Conservation (phyloP, 1,140 invertebrate genomes). For the Leptoteleia sp. region DNA sequence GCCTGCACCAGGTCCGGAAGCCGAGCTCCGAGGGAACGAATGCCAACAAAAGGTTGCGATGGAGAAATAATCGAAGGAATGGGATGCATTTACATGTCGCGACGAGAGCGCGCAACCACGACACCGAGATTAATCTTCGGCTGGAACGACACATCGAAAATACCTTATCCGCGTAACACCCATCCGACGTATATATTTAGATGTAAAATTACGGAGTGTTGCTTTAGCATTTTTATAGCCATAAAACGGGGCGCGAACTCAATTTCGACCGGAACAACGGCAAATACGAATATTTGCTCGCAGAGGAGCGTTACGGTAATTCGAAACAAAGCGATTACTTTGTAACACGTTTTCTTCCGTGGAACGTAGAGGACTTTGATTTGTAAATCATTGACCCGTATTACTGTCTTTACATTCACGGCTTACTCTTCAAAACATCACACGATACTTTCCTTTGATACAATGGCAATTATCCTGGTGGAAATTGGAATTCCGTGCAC, state of each 20-base stretch:
- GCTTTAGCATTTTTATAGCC: conserved; percentile 57
- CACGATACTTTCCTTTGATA: background rate
- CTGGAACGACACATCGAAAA: conserved; percentile 60
- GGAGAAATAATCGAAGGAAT: conserved; percentile 38
- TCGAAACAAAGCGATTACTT: conserved; percentile 30
- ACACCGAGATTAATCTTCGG: conserved; percentile 44
- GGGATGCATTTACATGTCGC: conserved; percentile 40
- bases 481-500: too few species aligned
- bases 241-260: conserved; percentile 29
- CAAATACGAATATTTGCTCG: conserved; percentile 11
- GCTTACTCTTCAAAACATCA: conserved; percentile 17
- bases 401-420: conserved; percentile 19
- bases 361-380: conserved; percentile 5
- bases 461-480: too few species aligned
- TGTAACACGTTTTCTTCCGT: conserved; percentile 11
- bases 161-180: conserved; percentile 51
- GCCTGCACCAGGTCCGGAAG: conserved; percentile 36
- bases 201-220: conserved; percentile 42
- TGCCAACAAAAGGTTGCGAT: conserved; percentile 40
- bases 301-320: conserved; percentile 28
- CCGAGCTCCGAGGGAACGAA: conserved; percentile 40
- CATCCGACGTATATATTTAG: conserved; percentile 49
- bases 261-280: conserved; percentile 1
- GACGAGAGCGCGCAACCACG: conserved; percentile 21
- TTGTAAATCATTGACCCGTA: conserved; percentile 4